Evolutionary conservation across 64 coral and sea anemone genomes (phyloP).

Genomic region (Cladopsammia gracilis): DNA sequence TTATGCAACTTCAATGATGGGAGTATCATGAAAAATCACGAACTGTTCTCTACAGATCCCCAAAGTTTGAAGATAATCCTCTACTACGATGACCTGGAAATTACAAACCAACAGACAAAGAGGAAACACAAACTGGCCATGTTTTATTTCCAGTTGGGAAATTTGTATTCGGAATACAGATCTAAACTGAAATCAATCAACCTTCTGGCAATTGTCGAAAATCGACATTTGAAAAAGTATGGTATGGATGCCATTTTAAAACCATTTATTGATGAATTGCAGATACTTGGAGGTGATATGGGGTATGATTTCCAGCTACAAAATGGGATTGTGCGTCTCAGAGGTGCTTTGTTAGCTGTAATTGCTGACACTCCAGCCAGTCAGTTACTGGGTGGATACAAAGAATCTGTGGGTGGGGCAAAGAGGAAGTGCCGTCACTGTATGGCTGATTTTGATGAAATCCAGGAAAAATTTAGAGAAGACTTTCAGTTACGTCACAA

Average conservation of each 20-base stretch:
- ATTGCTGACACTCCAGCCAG: constrained; percentile 66
- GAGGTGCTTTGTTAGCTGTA: constrained; percentile 37
- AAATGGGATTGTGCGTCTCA: background rate
- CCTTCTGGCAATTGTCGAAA: background rate
- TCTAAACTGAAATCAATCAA: constrained; percentile 9
- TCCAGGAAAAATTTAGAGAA: constrained; percentile 48
- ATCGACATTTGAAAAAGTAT: background rate
- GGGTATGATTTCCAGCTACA: background rate
- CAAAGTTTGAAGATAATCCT: background rate
- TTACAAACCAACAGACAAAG: background rate
- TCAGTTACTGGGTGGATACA: constrained; percentile 55
- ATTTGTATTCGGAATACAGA: background rate
- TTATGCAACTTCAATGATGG: background rate
- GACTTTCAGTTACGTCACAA: background rate
- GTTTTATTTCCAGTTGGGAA: constrained; percentile 13
- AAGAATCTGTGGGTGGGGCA: constrained; percentile 37
- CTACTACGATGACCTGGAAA: background rate
- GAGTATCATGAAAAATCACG: background rate
- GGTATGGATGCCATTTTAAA: background rate
- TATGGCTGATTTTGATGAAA: constrained; percentile 56
- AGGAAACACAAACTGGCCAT: background rate
- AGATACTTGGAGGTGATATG: background rate
- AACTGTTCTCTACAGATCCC: background rate
- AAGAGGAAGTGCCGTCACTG: too few species aligned
- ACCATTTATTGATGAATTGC: constrained; percentile 8